These are phyloP conservation scores for Drosophila novamexicana DNA, from an alignment of 1,140 invertebrate genomes.

Conservation along the genomic window DNA sequence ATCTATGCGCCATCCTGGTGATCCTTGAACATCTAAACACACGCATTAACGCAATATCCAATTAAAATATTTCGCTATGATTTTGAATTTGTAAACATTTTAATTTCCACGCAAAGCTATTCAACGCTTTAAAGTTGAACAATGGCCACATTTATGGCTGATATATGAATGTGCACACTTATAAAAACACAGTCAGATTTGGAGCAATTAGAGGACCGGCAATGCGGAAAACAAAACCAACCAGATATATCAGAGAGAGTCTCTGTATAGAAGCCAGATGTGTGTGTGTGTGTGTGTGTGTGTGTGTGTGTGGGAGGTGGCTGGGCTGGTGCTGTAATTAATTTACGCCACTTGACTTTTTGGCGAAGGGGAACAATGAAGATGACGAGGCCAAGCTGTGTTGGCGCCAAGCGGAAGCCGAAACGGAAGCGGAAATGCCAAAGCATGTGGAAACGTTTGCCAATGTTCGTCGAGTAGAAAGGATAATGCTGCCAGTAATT, in stretches of 20 bases:
- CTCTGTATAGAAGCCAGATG: slow-evolving; percentile 4
- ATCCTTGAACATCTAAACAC: slow-evolving; percentile 2
- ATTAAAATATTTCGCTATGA: slow-evolving; percentile 75
- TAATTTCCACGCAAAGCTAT: slow-evolving; percentile 32
- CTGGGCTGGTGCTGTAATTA: slow-evolving; percentile 61
- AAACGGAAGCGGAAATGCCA: slow-evolving; percentile 65
- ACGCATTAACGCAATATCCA: slow-evolving; percentile 49
- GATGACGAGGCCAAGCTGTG: slow-evolving; percentile 26
- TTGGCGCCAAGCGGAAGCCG: slow-evolving; percentile 37
- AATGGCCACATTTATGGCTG: slow-evolving; percentile 16
- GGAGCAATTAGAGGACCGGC: slow-evolving; percentile 46
- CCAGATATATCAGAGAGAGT: slow-evolving; percentile 38
- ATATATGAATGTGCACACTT: slow-evolving; percentile 7
- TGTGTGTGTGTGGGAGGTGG: neutral
- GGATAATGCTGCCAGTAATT: slow-evolving; percentile 60
- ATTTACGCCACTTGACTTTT: slow-evolving; percentile 77
- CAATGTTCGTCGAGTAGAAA: slow-evolving; percentile 52
- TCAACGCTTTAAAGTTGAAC: slow-evolving; percentile 34
- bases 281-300: neutral
- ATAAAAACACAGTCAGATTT: slow-evolving; percentile 26
- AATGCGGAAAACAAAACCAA: slow-evolving; percentile 26
- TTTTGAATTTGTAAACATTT: slow-evolving; percentile 59
- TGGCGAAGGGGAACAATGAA: slow-evolving; percentile 42
- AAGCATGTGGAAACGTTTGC: slow-evolving; percentile 76
- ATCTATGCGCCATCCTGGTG: neutral